A percentile compares a stretch with the other conserved stretches of the same genome.
Conservation (phyloP, 2,888 invertebrate genomes). For the Eupithecia pulchellata region DNA sequence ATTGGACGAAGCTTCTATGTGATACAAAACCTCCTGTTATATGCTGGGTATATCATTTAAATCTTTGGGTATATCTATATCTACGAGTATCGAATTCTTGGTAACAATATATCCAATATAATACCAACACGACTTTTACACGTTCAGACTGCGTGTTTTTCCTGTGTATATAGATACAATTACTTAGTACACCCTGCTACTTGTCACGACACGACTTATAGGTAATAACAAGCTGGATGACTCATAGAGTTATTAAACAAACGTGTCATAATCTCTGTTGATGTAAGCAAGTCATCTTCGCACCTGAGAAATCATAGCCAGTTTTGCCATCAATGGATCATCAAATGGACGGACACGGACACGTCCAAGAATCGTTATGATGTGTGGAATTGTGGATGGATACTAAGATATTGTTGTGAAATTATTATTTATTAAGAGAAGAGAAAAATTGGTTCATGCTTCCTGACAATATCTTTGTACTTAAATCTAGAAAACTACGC, state of each 20-base stretch:
- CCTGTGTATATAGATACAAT: not conserved
- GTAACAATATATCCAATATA: not conserved
- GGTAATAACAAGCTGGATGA: not conserved
- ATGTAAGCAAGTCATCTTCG: not conserved
- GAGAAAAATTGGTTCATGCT: not conserved
- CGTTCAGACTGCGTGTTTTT: not conserved
- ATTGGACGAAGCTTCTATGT: not conserved
- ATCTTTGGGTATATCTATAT: not conserved
- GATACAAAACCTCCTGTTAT: not conserved
- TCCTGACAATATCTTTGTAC: not conserved
- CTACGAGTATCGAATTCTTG: not conserved
- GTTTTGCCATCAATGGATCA: not conserved
- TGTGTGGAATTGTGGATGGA: too few species aligned
- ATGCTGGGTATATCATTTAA: too few species aligned
- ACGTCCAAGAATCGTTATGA: not conserved
- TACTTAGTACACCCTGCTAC: not conserved
- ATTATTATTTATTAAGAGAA: not conserved
- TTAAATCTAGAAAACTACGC: not conserved
- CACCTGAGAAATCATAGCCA: not conserved
- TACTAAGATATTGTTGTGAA: not conserved
- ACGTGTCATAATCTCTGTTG: not conserved
- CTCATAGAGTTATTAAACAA: slow-evolving; percentile 3
- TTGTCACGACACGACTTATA: not conserved
- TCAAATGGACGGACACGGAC: not conserved
- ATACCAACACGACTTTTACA: not conserved